Evolutionary conservation across 2,113 vertebrate genomes (phyloP), one percentile per base, ranked within the genome.

Genomic region (Chelonoidis abingdonii): DNA sequence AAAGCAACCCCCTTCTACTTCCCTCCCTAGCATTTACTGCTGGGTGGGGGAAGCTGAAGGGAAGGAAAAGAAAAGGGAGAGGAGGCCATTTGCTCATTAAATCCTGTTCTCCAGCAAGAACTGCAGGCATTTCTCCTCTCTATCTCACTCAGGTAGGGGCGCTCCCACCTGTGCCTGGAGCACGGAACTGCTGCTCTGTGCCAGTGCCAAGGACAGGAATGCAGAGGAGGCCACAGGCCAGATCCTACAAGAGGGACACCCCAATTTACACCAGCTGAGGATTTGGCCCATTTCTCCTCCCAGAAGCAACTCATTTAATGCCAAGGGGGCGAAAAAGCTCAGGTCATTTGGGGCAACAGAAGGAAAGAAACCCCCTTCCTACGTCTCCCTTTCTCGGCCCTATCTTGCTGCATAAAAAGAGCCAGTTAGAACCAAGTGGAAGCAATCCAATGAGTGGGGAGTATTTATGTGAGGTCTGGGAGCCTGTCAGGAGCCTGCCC

Each of bases 281-380:
- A 11, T 52, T 11, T 82, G 19, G 25, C 54, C 49, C 52, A 19
- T 44, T n/a, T 80, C 31, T 50, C 29, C 25, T 17, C 44, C 17
- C 44, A n/a, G 27, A 22, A 44, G 27, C n/a, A 14, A 14, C 35
- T 75, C 3, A 17, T 35, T 19, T 29, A 47, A 22, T 19, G 9
- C 35, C 35, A 7, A 3, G 17, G 8, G 6, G 5, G 10, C 0
- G 17, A 49, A 11, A 35, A 54, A 13, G 21, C 21, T 47, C 24
- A 25, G 75, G 41, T 47, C 41, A 47, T 89, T 83, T 21, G 75
- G 29, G 38, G 41, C 76, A 52, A 29, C 17, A 17, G 80, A 44
- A 83, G n/a, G 41, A 59, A 24, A 52, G 16, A 56, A 38, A 12
- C 25, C 24, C 4, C 4, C 16, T 56, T 56, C 21, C 29, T 49